Evolutionary conservation across 2,888 invertebrate species (phyloP).

Genomic region (Laothoe populi): DNA sequence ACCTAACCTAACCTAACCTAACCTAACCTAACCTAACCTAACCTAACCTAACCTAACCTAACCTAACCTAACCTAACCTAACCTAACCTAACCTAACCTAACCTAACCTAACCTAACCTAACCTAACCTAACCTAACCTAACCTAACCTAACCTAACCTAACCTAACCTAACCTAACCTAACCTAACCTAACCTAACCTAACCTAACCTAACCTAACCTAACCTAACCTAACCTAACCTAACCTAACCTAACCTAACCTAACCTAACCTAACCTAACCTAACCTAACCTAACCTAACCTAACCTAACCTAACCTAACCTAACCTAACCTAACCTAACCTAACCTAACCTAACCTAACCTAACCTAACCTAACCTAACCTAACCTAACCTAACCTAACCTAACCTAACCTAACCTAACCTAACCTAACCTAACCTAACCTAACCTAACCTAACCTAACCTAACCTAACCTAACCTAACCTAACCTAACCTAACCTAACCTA

Average conservation of each 20-base stretch:
- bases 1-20: constrained; percentile 13
- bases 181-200: constrained; percentile 28
- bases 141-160: constrained; percentile 27
- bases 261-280: constrained; percentile 31
- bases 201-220: constrained; percentile 36
- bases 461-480: constrained; percentile 37
- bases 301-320: constrained; percentile 28
- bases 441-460: constrained; percentile 41
- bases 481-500: constrained; percentile 39
- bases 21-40: constrained; percentile 13
- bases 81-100: constrained; percentile 13
- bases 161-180: constrained; percentile 28
- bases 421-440: constrained; percentile 32
- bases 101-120: constrained; percentile 13
- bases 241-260: constrained; percentile 38
- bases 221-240: constrained; percentile 38
- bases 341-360: constrained; percentile 31
- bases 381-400: constrained; percentile 30
- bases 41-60: constrained; percentile 13
- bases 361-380: constrained; percentile 30
- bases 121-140: constrained; percentile 13
- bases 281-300: constrained; percentile 36
- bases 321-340: constrained; percentile 37
- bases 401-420: constrained; percentile 30
- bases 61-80: constrained; percentile 13